Evolutionary conservation across 2,113 vertebrate species (phyloP).

Genomic region (Tor tambroides): DNA sequence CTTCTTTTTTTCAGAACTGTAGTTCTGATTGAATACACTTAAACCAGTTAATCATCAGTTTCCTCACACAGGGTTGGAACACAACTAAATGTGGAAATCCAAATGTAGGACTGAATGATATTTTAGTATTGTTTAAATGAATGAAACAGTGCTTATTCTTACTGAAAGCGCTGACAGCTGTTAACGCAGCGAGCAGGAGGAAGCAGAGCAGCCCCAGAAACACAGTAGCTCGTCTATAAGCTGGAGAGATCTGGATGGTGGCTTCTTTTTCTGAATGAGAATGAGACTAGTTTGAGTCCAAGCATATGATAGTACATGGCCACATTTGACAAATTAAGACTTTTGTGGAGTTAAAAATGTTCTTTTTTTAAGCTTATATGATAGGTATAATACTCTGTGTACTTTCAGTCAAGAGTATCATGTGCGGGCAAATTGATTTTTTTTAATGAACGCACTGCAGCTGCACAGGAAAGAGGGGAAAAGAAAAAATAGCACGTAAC

Average conservation of each 20-base stretch:
- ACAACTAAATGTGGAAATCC: background rate
- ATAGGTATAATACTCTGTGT: background rate
- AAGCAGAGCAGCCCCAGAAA: constrained; percentile 46
- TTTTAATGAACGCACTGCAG: background rate
- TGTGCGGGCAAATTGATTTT: background rate
- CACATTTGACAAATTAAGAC: constrained; percentile 8
- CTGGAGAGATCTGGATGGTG: background rate
- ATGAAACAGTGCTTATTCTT: background rate
- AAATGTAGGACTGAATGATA: background rate
- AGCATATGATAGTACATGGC: background rate
- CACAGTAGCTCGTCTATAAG: background rate
- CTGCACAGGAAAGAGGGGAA: background rate
- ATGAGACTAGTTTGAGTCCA: background rate
- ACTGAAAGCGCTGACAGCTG: constrained; percentile 19
- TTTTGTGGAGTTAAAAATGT: background rate
- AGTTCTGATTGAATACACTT: background rate
- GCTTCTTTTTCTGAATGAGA: constrained; percentile 34
- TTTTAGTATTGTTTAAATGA: background rate
- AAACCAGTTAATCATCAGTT: background rate
- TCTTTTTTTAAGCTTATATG: background rate
- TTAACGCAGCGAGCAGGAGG: constrained; percentile 32
- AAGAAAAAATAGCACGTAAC: background rate
- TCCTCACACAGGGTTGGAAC: background rate
- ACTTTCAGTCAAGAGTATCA: background rate
- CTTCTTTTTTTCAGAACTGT: background rate